Evolutionary conservation across 1,140 invertebrate species (phyloP).

Genomic region (Manduca sexta): DNA sequence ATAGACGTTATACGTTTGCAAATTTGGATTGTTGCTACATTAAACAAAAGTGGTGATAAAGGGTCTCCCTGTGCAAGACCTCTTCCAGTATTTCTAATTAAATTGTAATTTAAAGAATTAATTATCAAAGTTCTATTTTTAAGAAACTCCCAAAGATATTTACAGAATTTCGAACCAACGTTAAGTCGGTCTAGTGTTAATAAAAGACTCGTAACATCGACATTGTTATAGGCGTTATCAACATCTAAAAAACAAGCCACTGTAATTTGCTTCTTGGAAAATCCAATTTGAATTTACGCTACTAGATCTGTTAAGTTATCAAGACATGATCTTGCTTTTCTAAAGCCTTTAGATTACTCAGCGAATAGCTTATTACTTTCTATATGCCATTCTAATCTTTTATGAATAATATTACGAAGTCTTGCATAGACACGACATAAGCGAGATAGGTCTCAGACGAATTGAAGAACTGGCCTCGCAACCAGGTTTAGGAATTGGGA

Average conservation of each 20-base stretch:
- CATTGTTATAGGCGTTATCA: conserved; percentile 29
- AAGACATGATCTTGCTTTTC: conserved; percentile 20
- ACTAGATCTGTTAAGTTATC: conserved; percentile 17
- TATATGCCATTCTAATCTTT: conserved; percentile 24
- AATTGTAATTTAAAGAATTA: not conserved
- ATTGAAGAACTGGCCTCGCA: not conserved
- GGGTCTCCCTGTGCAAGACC: conserved; percentile 31
- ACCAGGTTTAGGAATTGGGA: conserved; percentile 15
- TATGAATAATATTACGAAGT: conserved; percentile 25
- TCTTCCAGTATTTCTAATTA: conserved; percentile 9
- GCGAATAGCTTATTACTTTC: conserved; percentile 26
- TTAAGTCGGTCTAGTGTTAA: conserved; percentile 15
- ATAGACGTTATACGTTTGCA: conserved; percentile 4
- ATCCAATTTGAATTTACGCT: conserved; percentile 22
- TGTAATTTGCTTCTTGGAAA: conserved; percentile 21
- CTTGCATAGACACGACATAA: conserved; percentile 30
- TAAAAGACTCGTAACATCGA: conserved; percentile 10
- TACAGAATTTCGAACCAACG: conserved; percentile 13
- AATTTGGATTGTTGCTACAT: conserved; percentile 18
- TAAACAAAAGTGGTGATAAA: conserved; percentile 26
- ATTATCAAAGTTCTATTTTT: conserved; percentile 19
- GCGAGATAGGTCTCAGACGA: conserved; percentile 22
- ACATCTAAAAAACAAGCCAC: conserved; percentile 27
- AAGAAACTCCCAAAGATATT: conserved; percentile 24
- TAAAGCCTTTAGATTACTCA: conserved; percentile 19